A percentile compares a stretch with the other conserved stretches of the same genome.
These are phyloP conservation scores for Cheilosia urbana DNA, from an alignment of 2,888 invertebrate genomes.

Conservation along the genomic window DNA sequence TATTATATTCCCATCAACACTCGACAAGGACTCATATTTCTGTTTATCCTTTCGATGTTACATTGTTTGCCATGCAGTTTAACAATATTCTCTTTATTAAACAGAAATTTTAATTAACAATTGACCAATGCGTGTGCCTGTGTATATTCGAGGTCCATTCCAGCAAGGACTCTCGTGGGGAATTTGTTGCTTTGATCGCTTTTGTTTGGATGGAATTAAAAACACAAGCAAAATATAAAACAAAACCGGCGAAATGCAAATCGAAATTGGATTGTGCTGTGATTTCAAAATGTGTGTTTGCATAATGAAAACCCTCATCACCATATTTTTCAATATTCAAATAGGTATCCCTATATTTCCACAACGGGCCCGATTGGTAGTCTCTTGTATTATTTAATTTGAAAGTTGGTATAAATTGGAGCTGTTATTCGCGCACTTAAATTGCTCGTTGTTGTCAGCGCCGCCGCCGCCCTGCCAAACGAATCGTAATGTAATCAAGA, in stretches of 20 bases:
- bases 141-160: neutral
- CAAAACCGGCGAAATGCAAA: constrained; percentile 38
- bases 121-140: neutral
- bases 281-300: constrained; percentile 51
- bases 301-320: constrained; percentile 1
- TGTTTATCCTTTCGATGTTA: constrained; percentile 19
- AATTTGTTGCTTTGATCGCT: constrained; percentile 54
- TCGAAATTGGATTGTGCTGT: constrained; percentile 34
- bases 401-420: constrained; percentile 27
- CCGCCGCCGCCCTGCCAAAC: neutral
- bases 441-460: neutral
- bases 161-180: constrained; percentile 43
- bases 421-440: constrained; percentile 45
- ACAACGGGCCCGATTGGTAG: constrained; percentile 4
- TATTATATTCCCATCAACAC: neutral
- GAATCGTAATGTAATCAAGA: constrained; percentile 66
- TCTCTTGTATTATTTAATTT: constrained; percentile 12
- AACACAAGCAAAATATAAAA: neutral
- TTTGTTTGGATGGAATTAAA: constrained; percentile 27
- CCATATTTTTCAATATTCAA: constrained; percentile 1
- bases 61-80: constrained; percentile 18
- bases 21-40: constrained; percentile 18
- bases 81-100: constrained; percentile 9
- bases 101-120: constrained; percentile 34
- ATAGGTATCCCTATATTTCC: neutral